Evolutionary conservation across 2,113 vertebrate species (phyloP).

Genomic region (Dendropsophus ebraccatus): DNA sequence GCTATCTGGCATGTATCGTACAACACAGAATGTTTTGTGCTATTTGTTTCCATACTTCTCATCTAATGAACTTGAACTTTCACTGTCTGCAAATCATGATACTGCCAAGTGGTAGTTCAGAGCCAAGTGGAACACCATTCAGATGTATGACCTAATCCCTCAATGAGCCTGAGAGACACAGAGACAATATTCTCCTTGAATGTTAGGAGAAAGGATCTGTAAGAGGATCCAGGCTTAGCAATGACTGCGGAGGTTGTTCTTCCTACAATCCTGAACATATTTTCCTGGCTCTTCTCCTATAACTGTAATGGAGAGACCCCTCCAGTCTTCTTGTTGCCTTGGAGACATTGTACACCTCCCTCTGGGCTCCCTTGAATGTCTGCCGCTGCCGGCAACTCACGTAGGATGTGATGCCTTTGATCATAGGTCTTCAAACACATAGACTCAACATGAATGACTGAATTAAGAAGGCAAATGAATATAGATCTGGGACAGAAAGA

Average conservation of each 20-base stretch:
- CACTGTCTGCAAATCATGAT: neutral
- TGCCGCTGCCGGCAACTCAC: neutral
- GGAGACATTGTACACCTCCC: conserved; percentile 27
- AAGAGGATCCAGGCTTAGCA: neutral
- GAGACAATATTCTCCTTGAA: neutral
- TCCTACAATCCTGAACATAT: conserved; percentile 1
- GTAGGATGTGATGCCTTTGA: conserved; percentile 32
- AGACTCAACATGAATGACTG: neutral
- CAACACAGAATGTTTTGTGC: neutral
- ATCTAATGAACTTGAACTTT: neutral
- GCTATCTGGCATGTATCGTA: neutral
- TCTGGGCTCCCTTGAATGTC: conserved; percentile 7
- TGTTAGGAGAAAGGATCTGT: conserved; percentile 30
- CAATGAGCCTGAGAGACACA: conserved; percentile 2
- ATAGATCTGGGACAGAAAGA: neutral
- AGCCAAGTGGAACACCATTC: neutral
- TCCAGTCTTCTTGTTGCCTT: conserved; percentile 19
- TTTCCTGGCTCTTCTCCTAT: conserved; percentile 34
- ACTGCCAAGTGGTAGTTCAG: neutral
- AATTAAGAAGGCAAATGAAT: neutral
- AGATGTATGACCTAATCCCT: conserved; percentile 17
- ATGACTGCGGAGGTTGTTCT: conserved; percentile 26
- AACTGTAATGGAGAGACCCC: neutral
- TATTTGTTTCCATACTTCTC: conserved; percentile 1
- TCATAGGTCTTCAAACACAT: conserved; percentile 8